Evolutionary conservation across 1,140 invertebrate species (phyloP), one percentile per base, ranked within the genome.

Genomic region (Dreissena rostriformis): DNA sequence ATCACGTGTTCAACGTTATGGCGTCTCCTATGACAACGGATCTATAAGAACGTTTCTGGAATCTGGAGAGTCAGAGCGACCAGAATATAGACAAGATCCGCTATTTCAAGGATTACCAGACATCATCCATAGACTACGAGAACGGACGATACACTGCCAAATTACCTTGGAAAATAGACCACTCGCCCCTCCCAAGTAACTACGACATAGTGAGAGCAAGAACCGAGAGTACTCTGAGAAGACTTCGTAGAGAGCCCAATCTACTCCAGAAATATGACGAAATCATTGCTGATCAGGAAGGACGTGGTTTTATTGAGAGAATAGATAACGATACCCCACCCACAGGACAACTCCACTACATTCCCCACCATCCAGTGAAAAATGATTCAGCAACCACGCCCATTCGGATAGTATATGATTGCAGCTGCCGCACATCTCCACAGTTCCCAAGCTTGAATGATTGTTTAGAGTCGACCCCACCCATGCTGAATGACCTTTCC

Each of bases 121-220:
- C 66, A 11, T n/a, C 71, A 17, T 65, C 19, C 14, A 66, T 82
- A 26, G 15, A 55, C 52, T 67, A 65, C 53, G 28, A 66, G 22
- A 26, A 76, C 29, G 75, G 66, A 19, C 61, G 49, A 17, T 87
- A 87, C 55, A 55, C 28, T n/a, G 86, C 74, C 17, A 80, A 66
- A 52, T 51, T 87, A 51, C 86, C 86, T 70, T 86, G 80, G 80
- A 86, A 86, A 83, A 39, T 17, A 39, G 76, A 79, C n/a, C 66
- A 72, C 55, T 24, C 74, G 28, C 52, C 57, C 24, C 53, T 78
- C n/a, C 82, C 75, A 15, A 79, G 11, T 15, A 84, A 84, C 49
- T 79, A 28, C 24, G 57, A 73, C 19, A 55, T 84, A 2, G 22
- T 70, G 0, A 79, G 67, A 57, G n/a, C 53, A 57, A 79, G 75